A percentile compares a stretch with the other conserved stretches of the same genome.
phyloP scores from a whole-genome alignment of 53 echinoderm and acorn worm genomes.

The Apostichopus leukothele region DNA sequence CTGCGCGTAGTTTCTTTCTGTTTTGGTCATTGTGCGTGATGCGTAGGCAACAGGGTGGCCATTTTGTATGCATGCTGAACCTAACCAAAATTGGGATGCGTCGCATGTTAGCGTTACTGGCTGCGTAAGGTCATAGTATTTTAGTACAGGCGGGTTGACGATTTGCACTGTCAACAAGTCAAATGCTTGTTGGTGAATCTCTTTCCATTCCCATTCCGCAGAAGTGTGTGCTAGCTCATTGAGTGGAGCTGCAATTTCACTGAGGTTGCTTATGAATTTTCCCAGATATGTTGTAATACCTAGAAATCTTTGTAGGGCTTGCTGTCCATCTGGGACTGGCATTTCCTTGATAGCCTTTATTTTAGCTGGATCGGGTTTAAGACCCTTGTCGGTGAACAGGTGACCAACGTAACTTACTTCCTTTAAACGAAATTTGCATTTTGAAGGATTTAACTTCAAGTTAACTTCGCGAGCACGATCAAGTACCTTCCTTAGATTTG shows the following conservation, averaged over 20 bases:
- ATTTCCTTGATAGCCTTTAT: slow-evolving; percentile 51
- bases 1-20: too few relatives aligned
- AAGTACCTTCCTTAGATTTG: slow-evolving; percentile 43
- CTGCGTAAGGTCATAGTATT: not conserved
- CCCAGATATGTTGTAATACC: not conserved
- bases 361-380: slow-evolving; percentile 59
- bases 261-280: not conserved
- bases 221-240: slow-evolving; percentile 16
- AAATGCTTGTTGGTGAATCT: slow-evolving; percentile 12
- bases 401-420: slow-evolving; percentile 55
- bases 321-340: slow-evolving; percentile 23
- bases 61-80: slow-evolving; percentile 39
- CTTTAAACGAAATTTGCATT: slow-evolving; percentile 49
- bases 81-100: slow-evolving; percentile 37
- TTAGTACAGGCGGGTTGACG: not conserved
- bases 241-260: slow-evolving; percentile 18
- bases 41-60: slow-evolving; percentile 38
- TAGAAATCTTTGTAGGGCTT: slow-evolving; percentile 5
- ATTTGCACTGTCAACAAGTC: slow-evolving; percentile 13
- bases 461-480: slow-evolving; percentile 47
- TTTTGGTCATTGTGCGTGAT: not conserved
- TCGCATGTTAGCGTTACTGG: slow-evolving; percentile 46
- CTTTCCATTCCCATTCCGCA: not conserved
- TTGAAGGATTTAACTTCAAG: slow-evolving; percentile 48
- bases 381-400: slow-evolving; percentile 49